Conservation (phyloP, 2,888 invertebrate species). For the Idaea dimidiata region DNA sequence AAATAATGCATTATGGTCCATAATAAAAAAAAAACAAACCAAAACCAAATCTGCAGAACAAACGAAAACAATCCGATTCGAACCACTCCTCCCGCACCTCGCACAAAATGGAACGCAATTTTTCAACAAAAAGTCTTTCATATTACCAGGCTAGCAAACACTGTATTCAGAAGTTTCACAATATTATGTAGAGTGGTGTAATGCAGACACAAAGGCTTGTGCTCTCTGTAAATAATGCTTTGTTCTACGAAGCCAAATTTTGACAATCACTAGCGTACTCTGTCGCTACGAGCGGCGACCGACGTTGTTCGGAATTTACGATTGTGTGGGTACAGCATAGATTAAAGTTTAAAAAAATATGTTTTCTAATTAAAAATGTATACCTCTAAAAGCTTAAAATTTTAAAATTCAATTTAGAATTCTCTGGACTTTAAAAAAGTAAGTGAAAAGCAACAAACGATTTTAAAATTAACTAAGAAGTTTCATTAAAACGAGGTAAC, state of each 20-base stretch:
- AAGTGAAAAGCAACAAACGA: too few species aligned
- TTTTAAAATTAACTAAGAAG: too few species aligned
- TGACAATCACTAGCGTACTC: conserved; percentile 80
- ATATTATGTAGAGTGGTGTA: conserved; percentile 81
- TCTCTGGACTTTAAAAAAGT: too few species aligned
- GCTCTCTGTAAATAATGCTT: conserved; percentile 80
- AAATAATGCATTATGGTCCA: too few species aligned
- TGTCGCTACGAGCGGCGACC: conserved; percentile 44
- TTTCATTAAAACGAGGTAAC: too few species aligned
- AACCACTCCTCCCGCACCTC: conserved; percentile 44
- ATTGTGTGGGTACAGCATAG: conserved; percentile 57
- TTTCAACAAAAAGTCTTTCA: conserved; percentile 54
- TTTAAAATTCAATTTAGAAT: too few species aligned
- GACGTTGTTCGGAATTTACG: conserved; percentile 47
- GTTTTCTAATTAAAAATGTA: too few species aligned
- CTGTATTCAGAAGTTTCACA: conserved; percentile 76
- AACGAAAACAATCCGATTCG: background rate
- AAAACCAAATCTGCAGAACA: background rate
- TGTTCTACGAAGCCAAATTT: conserved; percentile 82
- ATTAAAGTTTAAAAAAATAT: conserved; percentile 28
- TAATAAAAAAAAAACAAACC: background rate
- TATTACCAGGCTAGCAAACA: conserved; percentile 67
- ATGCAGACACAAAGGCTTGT: conserved; percentile 76
- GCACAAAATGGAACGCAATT: conserved; percentile 48
- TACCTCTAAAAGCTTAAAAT: too few species aligned